These are phyloP conservation scores for Eristalis intricaria DNA, from an alignment of 2,888 invertebrate species.

Conservation along the genomic window DNA sequence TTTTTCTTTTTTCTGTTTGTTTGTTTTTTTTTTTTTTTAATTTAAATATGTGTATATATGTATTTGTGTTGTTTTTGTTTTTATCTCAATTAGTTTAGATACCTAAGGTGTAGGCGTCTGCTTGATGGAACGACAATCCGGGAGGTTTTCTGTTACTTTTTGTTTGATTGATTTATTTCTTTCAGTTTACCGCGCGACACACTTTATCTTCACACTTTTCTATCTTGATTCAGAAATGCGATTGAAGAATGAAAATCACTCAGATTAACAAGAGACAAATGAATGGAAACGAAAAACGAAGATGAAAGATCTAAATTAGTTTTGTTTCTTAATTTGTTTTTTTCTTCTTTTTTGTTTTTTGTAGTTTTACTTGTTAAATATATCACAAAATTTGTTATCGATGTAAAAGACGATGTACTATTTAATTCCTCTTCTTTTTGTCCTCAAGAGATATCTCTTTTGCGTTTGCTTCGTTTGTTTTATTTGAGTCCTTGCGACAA, in stretches of 20 bases:
- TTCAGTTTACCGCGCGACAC: constrained; percentile 30
- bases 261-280: constrained; percentile 9
- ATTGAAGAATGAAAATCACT: constrained; percentile 32
- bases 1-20: too few species aligned
- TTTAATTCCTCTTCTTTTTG: constrained; percentile 53
- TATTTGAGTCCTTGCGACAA: constrained; percentile 38
- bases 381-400: constrained; percentile 72
- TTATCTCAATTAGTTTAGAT: constrained; percentile 12
- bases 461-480: constrained; percentile 13
- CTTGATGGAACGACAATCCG: not conserved
- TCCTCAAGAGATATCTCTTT: constrained; percentile 13
- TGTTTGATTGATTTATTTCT: constrained; percentile 9
- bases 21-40: constrained; percentile 70
- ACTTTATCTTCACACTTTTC: constrained; percentile 26
- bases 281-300: constrained; percentile 5
- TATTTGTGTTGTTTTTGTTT: not conserved
- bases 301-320: not conserved
- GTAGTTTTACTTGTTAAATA: constrained; percentile 45
- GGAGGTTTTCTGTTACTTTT: not conserved
- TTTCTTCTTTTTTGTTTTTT: constrained; percentile 30
- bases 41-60: not conserved
- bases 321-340: constrained; percentile 30
- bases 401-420: constrained; percentile 72
- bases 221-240: constrained; percentile 1
- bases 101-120: constrained; percentile 35